Evolutionary conservation across 2,888 invertebrate genomes (phyloP).

Genomic region (Eurytoma californica): DNA sequence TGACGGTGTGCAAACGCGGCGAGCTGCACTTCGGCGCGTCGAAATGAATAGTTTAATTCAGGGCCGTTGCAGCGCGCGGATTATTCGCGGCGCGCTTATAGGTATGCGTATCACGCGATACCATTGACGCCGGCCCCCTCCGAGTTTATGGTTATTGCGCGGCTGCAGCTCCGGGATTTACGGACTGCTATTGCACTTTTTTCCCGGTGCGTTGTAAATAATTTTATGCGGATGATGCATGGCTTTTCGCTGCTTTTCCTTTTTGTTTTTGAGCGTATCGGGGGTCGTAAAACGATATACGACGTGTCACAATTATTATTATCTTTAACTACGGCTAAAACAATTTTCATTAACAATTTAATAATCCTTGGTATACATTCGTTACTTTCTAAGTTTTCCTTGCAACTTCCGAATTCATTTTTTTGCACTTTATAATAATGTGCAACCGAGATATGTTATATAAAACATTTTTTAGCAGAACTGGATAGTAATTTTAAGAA

Average conservation of each 20-base stretch:
- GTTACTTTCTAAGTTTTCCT: too few relatives aligned
- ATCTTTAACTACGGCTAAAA: too few relatives aligned
- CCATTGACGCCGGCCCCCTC: slow-evolving; percentile 35
- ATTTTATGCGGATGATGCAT: slow-evolving; percentile 29
- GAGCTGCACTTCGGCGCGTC: slow-evolving; percentile 14
- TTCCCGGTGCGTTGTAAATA: slow-evolving; percentile 7
- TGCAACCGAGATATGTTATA: too few relatives aligned
- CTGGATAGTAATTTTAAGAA: too few relatives aligned
- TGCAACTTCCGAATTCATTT: too few relatives aligned
- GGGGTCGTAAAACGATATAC: too few relatives aligned
- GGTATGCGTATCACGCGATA: slow-evolving; percentile 20
- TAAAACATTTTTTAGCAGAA: too few relatives aligned
- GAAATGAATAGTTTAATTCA: slow-evolving; percentile 56
- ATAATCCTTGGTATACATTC: too few relatives aligned
- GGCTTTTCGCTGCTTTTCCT: not conserved
- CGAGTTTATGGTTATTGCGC: slow-evolving; percentile 66
- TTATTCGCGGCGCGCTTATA: slow-evolving; percentile 35
- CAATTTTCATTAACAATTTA: too few relatives aligned
- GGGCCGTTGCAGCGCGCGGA: slow-evolving; percentile 23
- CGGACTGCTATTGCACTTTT: slow-evolving; percentile 38
- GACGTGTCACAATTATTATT: too few relatives aligned
- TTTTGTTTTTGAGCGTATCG: not conserved
- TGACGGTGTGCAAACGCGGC: not conserved
- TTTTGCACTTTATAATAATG: too few relatives aligned
- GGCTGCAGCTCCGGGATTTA: slow-evolving; percentile 47